phyloP scores from a whole-genome alignment of 2,888 invertebrate species.

The Diarsia brunnea region DNA sequence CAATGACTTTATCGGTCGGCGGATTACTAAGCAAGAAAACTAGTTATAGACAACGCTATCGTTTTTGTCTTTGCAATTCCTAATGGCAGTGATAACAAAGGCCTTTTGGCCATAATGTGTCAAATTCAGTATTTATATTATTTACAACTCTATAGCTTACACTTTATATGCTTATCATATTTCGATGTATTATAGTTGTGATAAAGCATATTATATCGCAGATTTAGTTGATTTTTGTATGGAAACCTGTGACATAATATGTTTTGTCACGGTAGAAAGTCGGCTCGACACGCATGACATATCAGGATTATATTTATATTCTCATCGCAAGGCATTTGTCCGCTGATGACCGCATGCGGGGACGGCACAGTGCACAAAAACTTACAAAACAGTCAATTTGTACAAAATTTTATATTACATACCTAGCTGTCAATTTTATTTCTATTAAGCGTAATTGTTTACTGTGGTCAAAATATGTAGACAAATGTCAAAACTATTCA shows the following conservation, averaged over 20 bases:
- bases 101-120: constrained; percentile 26
- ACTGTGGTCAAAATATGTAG: constrained; percentile 38
- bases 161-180: constrained; percentile 10
- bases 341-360: constrained; percentile 36
- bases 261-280: not conserved
- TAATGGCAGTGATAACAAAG: constrained; percentile 45
- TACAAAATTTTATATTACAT: constrained; percentile 39
- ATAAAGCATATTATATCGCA: not conserved
- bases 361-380: constrained; percentile 18
- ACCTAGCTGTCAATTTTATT: constrained; percentile 45
- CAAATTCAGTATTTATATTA: constrained; percentile 11
- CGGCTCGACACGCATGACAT: constrained; percentile 35
- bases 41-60: constrained; percentile 1
- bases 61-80: not conserved
- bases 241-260: constrained; percentile 10
- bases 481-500: constrained; percentile 26
- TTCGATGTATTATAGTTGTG: constrained; percentile 32
- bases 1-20: not conserved
- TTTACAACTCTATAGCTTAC: constrained; percentile 28
- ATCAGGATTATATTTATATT: not conserved
- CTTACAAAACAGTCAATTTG: constrained; percentile 29
- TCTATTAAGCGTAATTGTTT: constrained; percentile 48
- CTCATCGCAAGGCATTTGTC: constrained; percentile 1
- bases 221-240: not conserved
- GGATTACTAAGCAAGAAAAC: not conserved